A percentile compares a stretch with the other conserved stretches of the same genome.
These are phyloP conservation scores for Hipposideros armiger DNA, from an alignment of 2,113 vertebrate genomes.

Conservation along the genomic window DNA sequence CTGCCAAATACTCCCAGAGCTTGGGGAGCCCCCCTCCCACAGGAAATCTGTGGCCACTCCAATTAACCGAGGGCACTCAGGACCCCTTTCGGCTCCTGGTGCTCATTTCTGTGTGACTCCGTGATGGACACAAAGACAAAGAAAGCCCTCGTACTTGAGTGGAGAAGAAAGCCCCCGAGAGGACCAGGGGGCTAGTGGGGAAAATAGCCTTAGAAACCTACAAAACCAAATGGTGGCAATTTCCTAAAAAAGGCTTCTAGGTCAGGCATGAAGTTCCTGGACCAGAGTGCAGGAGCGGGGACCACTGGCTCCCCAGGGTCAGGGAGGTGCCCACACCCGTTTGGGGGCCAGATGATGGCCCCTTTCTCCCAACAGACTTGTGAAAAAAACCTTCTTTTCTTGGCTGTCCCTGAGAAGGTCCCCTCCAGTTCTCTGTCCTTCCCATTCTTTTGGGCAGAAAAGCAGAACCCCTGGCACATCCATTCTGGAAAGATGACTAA, in stretches of 20 bases:
- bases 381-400: background rate
- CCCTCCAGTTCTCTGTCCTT: background rate
- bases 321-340: background rate
- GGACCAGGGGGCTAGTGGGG: background rate
- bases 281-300: background rate
- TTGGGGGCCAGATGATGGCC: background rate
- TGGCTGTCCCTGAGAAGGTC: background rate
- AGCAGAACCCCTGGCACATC: background rate
- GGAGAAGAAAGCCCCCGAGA: background rate
- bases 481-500: background rate
- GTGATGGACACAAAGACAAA: fast-evolving
- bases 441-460: background rate
- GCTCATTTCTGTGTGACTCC: background rate
- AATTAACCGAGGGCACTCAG: fast-evolving
- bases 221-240: background rate
- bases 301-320: background rate
- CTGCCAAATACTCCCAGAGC: background rate
- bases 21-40: background rate
- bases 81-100: background rate
- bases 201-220: background rate
- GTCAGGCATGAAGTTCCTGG: background rate
- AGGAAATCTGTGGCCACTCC: background rate
- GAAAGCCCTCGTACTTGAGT: background rate
- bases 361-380: background rate
- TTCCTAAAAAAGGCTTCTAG: background rate